Evolutionary conservation across 2,797 vertebrate genomes (phyloP).

Genomic region (Rhinogobio ventralis): DNA sequence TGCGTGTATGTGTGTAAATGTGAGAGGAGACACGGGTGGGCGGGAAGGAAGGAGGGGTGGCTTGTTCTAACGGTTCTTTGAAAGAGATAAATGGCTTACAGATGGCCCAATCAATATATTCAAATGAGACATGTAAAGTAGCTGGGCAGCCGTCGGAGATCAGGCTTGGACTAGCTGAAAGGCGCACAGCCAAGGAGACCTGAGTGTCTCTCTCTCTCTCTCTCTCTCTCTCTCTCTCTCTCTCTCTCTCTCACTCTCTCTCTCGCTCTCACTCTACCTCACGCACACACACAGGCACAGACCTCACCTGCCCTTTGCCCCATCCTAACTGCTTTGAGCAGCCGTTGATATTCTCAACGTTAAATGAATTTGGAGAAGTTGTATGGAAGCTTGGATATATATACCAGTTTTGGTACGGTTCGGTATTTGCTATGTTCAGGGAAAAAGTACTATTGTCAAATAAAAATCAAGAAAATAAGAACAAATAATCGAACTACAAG

Average conservation of each 20-base stretch:
- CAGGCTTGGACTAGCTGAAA: constrained; percentile 51
- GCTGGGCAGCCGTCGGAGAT: constrained; percentile 61
- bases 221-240: background rate
- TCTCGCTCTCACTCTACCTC: background rate
- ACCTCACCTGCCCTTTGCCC: constrained; percentile 18
- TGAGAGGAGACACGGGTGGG: constrained; percentile 72
- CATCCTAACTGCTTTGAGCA: constrained; percentile 26
- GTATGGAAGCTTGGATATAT: background rate
- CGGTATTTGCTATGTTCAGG: no score
- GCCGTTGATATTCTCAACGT: constrained; percentile 3
- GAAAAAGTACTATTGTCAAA: no score
- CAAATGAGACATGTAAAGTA: constrained; percentile 79
- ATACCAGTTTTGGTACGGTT: background rate
- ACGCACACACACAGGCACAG: background rate
- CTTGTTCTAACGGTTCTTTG: constrained; percentile 80
- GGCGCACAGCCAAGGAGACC: constrained; percentile 33
- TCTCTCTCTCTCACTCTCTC: background rate
- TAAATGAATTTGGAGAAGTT: background rate
- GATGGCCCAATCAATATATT: constrained; percentile 87
- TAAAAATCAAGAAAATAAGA: no score
- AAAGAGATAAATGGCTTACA: constrained; percentile 86
- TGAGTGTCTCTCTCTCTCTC: background rate
- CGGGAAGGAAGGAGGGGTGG: constrained; percentile 72
- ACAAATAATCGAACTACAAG: no score
- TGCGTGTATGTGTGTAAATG: constrained; percentile 60